Evolutionary conservation across 2,888 invertebrate species (phyloP).

Genomic region (Scaptomyza reducta): DNA sequence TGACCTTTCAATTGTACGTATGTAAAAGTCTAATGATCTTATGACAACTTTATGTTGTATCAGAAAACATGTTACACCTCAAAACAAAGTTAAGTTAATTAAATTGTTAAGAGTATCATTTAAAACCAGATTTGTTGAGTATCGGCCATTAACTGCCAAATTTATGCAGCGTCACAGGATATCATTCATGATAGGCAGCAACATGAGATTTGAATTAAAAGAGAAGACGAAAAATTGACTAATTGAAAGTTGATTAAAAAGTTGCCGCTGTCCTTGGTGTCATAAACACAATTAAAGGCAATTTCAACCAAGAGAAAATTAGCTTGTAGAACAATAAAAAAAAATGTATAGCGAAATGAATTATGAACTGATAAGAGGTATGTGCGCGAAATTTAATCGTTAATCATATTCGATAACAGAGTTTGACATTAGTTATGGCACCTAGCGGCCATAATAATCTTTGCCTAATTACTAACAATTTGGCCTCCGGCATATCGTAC

Average conservation of each 20-base stretch:
- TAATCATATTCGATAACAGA: conserved; percentile 22
- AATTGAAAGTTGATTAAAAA: conserved; percentile 23
- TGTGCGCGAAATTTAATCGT: background rate
- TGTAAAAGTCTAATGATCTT: background rate
- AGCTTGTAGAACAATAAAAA: background rate
- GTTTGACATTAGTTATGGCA: conserved; percentile 8
- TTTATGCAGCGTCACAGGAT: background rate
- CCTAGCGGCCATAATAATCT: conserved; percentile 50
- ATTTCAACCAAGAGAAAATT: conserved; percentile 1
- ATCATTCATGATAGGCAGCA: background rate
- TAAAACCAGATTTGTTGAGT: background rate
- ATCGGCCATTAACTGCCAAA: background rate
- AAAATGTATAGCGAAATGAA: background rate
- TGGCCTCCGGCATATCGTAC: conserved; percentile 46
- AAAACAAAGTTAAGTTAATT: background rate
- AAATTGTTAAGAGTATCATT: background rate
- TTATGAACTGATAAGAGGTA: conserved; percentile 3
- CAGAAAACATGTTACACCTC: background rate
- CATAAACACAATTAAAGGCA: background rate
- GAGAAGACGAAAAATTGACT: background rate
- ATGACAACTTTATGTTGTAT: background rate
- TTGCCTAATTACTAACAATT: conserved; percentile 21
- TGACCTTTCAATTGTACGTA: background rate
- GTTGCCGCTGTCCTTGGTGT: background rate
- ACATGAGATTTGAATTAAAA: background rate